Percentiles rank a stretch among this genome's conserved stretches.
Evolutionary conservation across 2,797 vertebrate species (phyloP).

Genomic region (Sphenodon punctatus): DNA sequence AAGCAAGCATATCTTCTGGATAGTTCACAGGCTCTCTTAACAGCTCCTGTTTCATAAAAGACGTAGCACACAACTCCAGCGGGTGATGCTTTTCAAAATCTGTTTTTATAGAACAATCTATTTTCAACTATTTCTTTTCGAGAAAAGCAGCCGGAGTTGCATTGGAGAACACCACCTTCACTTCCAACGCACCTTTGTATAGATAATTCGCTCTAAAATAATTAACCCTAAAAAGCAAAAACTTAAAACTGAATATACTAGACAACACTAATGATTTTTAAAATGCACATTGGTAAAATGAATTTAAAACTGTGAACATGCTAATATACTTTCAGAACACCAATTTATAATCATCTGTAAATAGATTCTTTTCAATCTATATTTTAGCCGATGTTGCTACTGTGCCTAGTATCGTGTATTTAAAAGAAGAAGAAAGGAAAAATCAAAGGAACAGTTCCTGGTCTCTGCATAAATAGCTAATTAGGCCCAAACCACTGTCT

Average conservation of each 20-base stretch:
- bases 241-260: background rate
- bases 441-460: background rate
- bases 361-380: rapidly evolving
- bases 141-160: background rate
- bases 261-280: background rate
- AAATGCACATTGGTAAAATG: rapidly evolving
- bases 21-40: background rate
- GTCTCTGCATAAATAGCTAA: background rate
- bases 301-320: rapidly evolving
- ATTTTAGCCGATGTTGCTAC: rapidly evolving
- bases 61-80: no score
- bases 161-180: background rate
- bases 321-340: background rate
- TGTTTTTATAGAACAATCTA: no score
- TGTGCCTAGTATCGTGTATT: background rate
- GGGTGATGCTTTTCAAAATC: no score
- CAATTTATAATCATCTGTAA: no score
- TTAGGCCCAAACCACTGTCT: background rate
- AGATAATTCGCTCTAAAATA: rapidly evolving
- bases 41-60: no score
- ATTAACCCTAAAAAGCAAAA: background rate
- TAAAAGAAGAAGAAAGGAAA: background rate
- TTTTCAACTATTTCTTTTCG: background rate
- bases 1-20: background rate
- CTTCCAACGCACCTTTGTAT: background rate